Conservation (phyloP, 2,888 invertebrate genomes). For the Branchipolynoe longqiensis region DNA sequence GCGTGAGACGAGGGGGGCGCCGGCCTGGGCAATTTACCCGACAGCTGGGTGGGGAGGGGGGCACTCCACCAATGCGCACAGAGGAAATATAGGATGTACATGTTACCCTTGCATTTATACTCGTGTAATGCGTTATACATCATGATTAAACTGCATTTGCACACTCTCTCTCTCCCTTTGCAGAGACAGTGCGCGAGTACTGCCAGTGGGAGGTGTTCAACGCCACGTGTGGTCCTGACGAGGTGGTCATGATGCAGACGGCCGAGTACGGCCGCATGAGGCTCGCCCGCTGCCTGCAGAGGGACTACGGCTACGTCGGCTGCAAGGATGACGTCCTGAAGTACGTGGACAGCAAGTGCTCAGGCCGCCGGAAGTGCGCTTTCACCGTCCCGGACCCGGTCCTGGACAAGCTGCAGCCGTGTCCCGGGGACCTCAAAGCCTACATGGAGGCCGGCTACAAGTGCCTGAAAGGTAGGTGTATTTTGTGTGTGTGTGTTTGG, state of each 20-base stretch:
- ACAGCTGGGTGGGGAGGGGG: no score
- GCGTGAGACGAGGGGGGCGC: no score
- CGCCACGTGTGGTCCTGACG: slow-evolving; percentile 59
- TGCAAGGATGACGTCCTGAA: slow-evolving; percentile 60
- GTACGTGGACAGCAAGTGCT: slow-evolving; percentile 63
- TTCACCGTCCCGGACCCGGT: slow-evolving; percentile 61
- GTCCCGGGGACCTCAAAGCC: slow-evolving; percentile 63
- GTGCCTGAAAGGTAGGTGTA: slow-evolving; percentile 63
- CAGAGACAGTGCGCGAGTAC: not conserved
- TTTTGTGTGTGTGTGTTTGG: no score
- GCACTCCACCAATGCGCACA: no score
- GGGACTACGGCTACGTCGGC: slow-evolving; percentile 62
- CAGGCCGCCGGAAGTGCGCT: slow-evolving; percentile 59
- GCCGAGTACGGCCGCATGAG: slow-evolving; percentile 64
- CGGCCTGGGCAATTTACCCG: no score
- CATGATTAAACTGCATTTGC: no score
- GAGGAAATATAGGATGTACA: no score
- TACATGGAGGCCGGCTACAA: slow-evolving; percentile 63
- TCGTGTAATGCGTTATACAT: no score
- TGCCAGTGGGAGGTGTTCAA: slow-evolving; percentile 64
- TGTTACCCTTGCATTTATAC: no score
- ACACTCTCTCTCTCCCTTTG: not conserved
- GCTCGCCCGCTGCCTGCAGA: slow-evolving; percentile 59
- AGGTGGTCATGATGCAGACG: slow-evolving; percentile 60
- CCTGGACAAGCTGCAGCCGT: slow-evolving; percentile 61